Conservation (phyloP, 2,888 invertebrate species). For the Amphiduros pacificus region DNA sequence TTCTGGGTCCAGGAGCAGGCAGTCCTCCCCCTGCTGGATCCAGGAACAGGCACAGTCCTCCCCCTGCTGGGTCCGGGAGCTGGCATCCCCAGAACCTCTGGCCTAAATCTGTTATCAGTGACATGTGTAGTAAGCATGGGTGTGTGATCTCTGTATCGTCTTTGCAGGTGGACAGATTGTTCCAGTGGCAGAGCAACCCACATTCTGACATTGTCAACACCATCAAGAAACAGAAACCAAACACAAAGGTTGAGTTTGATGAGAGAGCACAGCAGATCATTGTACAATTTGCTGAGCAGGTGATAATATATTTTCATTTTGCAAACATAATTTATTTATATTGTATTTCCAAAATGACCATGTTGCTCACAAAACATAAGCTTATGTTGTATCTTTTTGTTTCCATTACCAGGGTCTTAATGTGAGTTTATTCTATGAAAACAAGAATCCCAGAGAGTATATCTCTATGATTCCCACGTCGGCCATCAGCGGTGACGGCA, state of each 20-base stretch:
- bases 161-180: conserved; percentile 68
- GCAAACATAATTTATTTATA: neutral
- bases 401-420: conserved; percentile 79
- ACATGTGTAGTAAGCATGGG: too few species aligned
- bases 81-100: too few species aligned
- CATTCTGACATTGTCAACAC: conserved; percentile 91
- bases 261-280: conserved; percentile 78
- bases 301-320: conserved; percentile 48
- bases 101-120: too few species aligned
- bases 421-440: conserved; percentile 92
- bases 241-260: conserved; percentile 92
- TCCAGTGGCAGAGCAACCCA: conserved; percentile 85
- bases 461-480: conserved; percentile 97
- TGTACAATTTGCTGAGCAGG: conserved; percentile 91
- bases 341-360: neutral
- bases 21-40: too few species aligned
- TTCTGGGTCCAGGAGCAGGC: too few species aligned
- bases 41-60: too few species aligned
- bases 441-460: conserved; percentile 89
- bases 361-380: neutral
- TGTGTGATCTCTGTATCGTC: too few species aligned
- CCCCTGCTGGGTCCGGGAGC: too few species aligned
- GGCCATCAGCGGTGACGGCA: conserved; percentile 95
- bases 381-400: neutral
- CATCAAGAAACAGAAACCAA: conserved; percentile 81